These are phyloP conservation scores for Sebastes dallii DNA, from an alignment of 2,797 vertebrate genomes.

Conservation along the genomic window DNA sequence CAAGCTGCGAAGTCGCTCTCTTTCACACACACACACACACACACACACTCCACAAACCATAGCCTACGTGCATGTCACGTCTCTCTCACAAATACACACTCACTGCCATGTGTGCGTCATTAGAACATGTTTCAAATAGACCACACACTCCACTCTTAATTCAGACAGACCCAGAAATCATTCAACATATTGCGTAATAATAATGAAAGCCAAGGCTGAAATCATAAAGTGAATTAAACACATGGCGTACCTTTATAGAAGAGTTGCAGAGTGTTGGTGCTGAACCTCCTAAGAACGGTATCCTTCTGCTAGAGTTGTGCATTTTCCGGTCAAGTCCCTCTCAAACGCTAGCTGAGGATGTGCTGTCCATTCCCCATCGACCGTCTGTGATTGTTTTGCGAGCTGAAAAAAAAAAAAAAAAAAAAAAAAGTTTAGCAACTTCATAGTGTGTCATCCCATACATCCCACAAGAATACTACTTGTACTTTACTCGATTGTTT, in stretches of 20 bases:
- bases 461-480: no score
- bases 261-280: background rate
- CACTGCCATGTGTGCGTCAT: no score
- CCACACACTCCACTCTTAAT: background rate
- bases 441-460: background rate
- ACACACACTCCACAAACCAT: background rate
- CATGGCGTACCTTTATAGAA: background rate
- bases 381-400: no score
- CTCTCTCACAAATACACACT: background rate
- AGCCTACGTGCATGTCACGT: no score
- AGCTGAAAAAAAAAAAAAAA: no score
- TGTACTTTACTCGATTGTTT: background rate
- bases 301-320: background rate
- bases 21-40: background rate
- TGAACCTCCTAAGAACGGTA: background rate
- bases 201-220: background rate
- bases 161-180: background rate
- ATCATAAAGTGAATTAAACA: background rate
- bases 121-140: no score
- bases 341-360: no score
- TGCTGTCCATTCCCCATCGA: no score
- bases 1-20: background rate
- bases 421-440: background rate
- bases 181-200: background rate
- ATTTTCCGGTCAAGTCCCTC: background rate